These are phyloP conservation scores for Drosophila bunnanda DNA, from an alignment of 2,888 invertebrate species.

Conservation along the genomic window DNA sequence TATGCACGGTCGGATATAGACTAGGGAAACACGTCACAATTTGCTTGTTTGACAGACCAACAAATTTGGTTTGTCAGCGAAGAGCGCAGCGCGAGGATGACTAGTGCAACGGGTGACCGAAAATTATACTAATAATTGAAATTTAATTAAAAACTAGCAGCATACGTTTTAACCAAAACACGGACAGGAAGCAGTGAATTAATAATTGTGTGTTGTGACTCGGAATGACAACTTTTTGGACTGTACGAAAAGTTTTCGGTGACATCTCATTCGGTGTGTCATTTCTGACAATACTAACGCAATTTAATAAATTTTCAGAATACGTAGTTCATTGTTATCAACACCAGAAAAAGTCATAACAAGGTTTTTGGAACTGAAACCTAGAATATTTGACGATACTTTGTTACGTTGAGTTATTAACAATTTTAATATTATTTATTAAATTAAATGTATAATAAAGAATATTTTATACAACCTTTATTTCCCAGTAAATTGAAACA, in stretches of 20 bases:
- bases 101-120: slow-evolving; percentile 32
- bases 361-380: not conserved
- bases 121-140: slow-evolving; percentile 44
- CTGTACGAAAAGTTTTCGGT: slow-evolving; percentile 1
- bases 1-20: slow-evolving; percentile 5
- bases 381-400: too few relatives aligned
- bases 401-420: not conserved
- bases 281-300: not conserved
- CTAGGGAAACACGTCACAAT: slow-evolving; percentile 39
- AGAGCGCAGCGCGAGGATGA: slow-evolving; percentile 16
- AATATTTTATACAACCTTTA: not conserved
- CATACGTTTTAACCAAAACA: slow-evolving; percentile 23
- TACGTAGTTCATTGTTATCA: not conserved
- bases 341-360: not conserved
- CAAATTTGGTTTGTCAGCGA: slow-evolving; percentile 20
- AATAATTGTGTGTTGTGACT: slow-evolving; percentile 22
- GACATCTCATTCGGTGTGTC: not conserved
- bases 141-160: slow-evolving; percentile 37
- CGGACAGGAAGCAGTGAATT: slow-evolving; percentile 14
- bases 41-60: slow-evolving; percentile 27
- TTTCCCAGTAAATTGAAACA: not conserved
- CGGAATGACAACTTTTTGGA: slow-evolving; percentile 34
- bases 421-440: not conserved
- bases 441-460: not conserved
- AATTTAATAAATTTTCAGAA: not conserved